phyloP scores from a whole-genome alignment of 2,797 vertebrate genomes.

The Tiaroga cobitis region DNA sequence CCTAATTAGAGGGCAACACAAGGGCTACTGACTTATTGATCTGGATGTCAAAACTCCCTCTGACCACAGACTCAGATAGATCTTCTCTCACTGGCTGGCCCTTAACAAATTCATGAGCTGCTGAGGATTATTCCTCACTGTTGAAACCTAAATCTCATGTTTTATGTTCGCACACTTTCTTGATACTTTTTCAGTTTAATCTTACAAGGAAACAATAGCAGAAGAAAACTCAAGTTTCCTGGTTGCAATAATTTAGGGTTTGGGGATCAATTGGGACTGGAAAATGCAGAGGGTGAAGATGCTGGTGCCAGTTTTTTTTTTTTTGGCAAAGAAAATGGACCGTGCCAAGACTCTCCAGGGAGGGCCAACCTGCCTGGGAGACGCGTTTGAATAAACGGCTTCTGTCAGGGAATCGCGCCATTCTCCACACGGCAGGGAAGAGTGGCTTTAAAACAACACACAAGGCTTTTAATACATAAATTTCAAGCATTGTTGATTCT shows the following conservation, averaged over 20 bases:
- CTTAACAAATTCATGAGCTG: conserved; percentile 60
- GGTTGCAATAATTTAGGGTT: conserved; percentile 41
- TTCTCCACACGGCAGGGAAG: conserved; percentile 85
- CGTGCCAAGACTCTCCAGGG: conserved; percentile 75
- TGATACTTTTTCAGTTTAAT: conserved; percentile 18
- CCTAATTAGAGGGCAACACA: conserved; percentile 84
- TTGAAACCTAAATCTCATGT: conserved; percentile 48
- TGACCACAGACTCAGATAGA: conserved; percentile 72
- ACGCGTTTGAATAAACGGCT: conserved; percentile 74
- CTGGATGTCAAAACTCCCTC: conserved; percentile 78
- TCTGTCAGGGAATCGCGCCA: conserved; percentile 81
- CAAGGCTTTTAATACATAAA: conserved; percentile 86
- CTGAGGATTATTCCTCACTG: conserved; percentile 26
- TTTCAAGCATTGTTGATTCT: conserved; percentile 85
- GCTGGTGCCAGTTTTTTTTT: conserved; percentile 57
- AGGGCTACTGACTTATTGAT: conserved; percentile 85
- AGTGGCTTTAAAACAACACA: conserved; percentile 79
- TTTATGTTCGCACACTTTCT: conserved; percentile 26
- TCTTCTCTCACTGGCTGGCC: conserved; percentile 40
- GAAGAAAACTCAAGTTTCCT: conserved; percentile 38
- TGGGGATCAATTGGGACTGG: conserved; percentile 29
- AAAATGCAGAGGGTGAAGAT: conserved; percentile 66
- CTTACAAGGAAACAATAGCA: conserved; percentile 26
- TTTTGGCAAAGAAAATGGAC: conserved; percentile 68
- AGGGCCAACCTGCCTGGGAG: conserved; percentile 77